These are phyloP conservation scores for Drosophila demipolita DNA, from an alignment of 2,888 invertebrate species.

Conservation along the genomic window DNA sequence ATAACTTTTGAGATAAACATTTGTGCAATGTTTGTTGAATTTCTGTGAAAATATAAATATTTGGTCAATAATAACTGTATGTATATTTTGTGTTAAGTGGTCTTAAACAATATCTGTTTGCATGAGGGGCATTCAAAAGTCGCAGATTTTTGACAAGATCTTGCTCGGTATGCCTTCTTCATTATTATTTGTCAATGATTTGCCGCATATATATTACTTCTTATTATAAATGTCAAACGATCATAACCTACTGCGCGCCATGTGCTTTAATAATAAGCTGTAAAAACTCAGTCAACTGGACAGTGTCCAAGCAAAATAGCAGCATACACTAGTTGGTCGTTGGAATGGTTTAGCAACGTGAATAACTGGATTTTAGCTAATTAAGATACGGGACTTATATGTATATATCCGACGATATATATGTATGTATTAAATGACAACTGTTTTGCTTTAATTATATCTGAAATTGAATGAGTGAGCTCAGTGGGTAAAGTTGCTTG, in stretches of 20 bases:
- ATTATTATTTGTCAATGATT: conserved; percentile 1
- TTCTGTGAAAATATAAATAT: background rate
- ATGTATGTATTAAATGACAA: background rate
- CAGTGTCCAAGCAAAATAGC: conserved; percentile 4
- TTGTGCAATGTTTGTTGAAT: background rate
- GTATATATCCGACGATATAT: background rate
- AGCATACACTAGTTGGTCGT: background rate
- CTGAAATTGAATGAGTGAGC: background rate
- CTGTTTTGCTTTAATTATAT: background rate
- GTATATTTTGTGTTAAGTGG: background rate
- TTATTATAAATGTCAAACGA: conserved; percentile 53
- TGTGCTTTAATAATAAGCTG: conserved; percentile 24
- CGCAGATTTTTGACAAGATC: background rate
- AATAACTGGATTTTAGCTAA: conserved; percentile 6
- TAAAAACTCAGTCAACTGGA: background rate
- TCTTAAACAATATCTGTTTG: background rate
- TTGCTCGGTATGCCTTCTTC: conserved; percentile 2
- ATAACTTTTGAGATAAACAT: background rate
- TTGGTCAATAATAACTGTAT: background rate
- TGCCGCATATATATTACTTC: conserved; percentile 3
- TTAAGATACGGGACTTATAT: background rate
- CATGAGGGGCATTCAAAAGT: background rate
- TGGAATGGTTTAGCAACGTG: conserved; percentile 11
- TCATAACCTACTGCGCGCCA: conserved; percentile 17
- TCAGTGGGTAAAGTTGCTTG: background rate